Evolutionary conservation across 2,797 vertebrate genomes (phyloP), one percentile per base, ranked within the genome.

Genomic region (Hydrophis major): DNA sequence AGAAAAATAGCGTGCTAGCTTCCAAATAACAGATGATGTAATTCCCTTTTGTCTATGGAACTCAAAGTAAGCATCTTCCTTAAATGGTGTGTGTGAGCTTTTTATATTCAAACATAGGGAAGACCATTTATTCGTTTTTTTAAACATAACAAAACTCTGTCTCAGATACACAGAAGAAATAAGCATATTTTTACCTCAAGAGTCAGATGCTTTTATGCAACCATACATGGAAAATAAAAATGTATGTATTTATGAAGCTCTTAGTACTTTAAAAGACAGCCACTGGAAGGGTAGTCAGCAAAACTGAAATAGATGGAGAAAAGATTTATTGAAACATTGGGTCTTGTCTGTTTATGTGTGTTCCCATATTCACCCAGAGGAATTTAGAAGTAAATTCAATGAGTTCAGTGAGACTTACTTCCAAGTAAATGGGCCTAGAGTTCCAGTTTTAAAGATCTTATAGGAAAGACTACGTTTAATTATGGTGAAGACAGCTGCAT

Each of bases 401-500:
- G 89, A 69, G 63, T 90, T 90, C n/a, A 69, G 4, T 74, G 63
- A 28, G 89, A 11, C n/a, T 47, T 90, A 50, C 37, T 89, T 47
- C 88, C 18, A 55, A 6, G 6, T 32, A 55, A 90, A n/a, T 4
- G 10, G 63, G 28, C 3, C 53, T 55, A 90, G 28, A 50, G 32
- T 63, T 90, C 10, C 20, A 25, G 28, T 13, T 8, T 22, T 90
- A 56, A 74, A n/a, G 55, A 32, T 25, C 42, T 90, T 74, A 59
- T 25, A 56, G 55, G 90, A 92, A 90, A 93, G 90, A n/a, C 91
- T 93, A 90, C 78, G 83, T 18, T 86, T 32, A 94, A 59, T 4
- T 0, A 60, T 63, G n/a, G 1, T 91, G 25, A 27, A 90, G 87
- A 96, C 0, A 3, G 47, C 20, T 55, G 28, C 50, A 74, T 28